Evolutionary conservation across 2,888 invertebrate genomes (phyloP).

Genomic region (Dromius quadrimaculatus): DNA sequence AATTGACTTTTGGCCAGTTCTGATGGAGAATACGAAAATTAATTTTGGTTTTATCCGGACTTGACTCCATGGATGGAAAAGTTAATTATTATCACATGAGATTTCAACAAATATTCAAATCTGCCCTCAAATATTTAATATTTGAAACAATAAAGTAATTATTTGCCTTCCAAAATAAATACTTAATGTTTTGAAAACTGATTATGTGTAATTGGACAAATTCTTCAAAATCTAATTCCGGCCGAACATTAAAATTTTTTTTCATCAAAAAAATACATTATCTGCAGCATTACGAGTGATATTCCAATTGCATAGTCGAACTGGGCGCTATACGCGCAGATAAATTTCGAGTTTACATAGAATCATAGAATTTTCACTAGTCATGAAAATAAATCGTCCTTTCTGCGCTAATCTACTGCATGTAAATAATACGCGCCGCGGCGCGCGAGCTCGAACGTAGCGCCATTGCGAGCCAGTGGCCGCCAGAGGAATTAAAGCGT

Average conservation of each 20-base stretch:
- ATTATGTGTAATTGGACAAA: too few species aligned
- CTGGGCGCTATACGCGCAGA: constrained; percentile 24
- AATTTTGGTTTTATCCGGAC: constrained; percentile 32
- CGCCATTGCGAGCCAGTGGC: neutral
- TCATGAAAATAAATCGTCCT: constrained; percentile 52
- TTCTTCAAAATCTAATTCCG: constrained; percentile 37
- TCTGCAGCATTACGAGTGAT: constrained; percentile 48
- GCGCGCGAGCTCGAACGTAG: neutral
- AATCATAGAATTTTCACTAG: constrained; percentile 52
- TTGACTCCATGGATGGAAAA: constrained; percentile 32
- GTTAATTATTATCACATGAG: constrained; percentile 18
- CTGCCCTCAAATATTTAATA: neutral
- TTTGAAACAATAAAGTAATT: neutral
- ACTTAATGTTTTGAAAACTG: too few species aligned
- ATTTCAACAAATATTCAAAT: constrained; percentile 4
- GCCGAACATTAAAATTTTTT: constrained; percentile 36
- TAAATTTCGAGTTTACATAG: constrained; percentile 51
- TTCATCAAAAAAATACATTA: constrained; percentile 49
- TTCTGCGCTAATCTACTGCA: constrained; percentile 48
- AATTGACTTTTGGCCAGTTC: constrained; percentile 35
- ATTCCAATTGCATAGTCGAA: constrained; percentile 39
- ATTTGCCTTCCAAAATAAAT: too few species aligned
- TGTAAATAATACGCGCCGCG: constrained; percentile 47
- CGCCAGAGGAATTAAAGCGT: constrained; percentile 33
- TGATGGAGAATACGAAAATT: constrained; percentile 36